Conservation (phyloP, 1,140 invertebrate genomes). For the Pogonognathellus flavescens region DNA sequence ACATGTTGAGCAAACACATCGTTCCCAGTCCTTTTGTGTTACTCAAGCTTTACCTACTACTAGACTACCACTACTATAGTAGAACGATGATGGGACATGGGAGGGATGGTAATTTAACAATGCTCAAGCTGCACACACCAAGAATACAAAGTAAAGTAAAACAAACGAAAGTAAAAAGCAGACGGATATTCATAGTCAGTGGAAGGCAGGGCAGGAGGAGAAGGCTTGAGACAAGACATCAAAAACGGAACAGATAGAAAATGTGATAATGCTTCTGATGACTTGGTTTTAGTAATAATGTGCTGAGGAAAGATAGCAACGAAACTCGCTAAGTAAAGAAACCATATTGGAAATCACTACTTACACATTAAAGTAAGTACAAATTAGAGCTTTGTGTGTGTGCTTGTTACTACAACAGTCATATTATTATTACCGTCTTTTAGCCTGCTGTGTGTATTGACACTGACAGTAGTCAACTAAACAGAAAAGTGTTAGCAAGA, state of each 20-base stretch:
- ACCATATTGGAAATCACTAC: no score
- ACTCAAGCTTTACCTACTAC: constrained; percentile 20
- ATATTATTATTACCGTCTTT: no score
- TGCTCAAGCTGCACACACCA: background rate
- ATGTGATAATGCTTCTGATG: background rate
- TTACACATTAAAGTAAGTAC: no score
- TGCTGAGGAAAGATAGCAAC: background rate
- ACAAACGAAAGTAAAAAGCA: background rate
- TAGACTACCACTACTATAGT: background rate
- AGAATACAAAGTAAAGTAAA: constrained; percentile 27
- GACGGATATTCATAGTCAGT: no score
- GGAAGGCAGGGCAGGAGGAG: no score
- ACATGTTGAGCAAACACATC: constrained; percentile 39
- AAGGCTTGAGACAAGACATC: no score
- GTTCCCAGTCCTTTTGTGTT: constrained; percentile 11
- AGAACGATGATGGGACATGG: background rate
- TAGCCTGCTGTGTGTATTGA: no score
- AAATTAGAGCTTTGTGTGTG: no score
- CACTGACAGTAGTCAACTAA: no score
- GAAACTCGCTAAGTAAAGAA: background rate
- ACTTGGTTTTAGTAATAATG: background rate
- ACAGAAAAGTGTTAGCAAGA: no score
- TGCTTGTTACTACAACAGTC: no score
- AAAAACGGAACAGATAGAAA: background rate
- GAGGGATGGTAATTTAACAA: background rate